Base-by-base conservation (phyloP, 2,888 invertebrate genomes). In the Elysia crispata region DNA sequence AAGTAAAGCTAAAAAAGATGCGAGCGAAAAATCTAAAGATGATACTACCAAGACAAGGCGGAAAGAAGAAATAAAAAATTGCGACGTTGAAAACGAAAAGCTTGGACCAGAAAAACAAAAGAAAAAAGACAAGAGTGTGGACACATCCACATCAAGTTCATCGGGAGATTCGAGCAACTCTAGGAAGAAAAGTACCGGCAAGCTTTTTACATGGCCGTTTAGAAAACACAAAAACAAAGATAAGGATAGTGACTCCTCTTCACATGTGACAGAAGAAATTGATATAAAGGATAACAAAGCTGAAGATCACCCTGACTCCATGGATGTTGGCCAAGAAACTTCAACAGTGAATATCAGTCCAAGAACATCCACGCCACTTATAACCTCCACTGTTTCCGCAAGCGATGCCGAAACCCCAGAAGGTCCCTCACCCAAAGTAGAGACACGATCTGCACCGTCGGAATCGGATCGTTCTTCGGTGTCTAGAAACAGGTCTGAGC, bases 301-400 rank as follows among this genome's bases (percentile, higher is more conserved):
- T 73, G 54, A 49, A 20, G 50, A 23, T 13, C 41, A 23, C 8
- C 25, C n/a, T n/a, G 18, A 54, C 15, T 20, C 23, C 15, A 1
- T 25, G 11, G 18, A 31, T 30, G 11, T 28, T n/a, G 18, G 20
- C 23, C 25, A 23, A n/a, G 49, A 23, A 11, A 50, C 23, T 13
- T n/a, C 23, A 33, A 20, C 70, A 70, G 70, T 15, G n/a, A 30
- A 30, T n/a, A 23, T 33, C 18, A 15, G 1, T 18, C 73, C 73
- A n/a, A 73, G 73, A 50, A 73, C 73, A 50, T 73, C 73, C 13
- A 73, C 73, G 23, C 73, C 73, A 50, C 54, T 30, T 1, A 20
- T 23, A 18, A 33, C 30, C n/a, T 18, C 31, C 5, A 11, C 49
- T 18, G 18, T 28, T 13, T 73, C 41, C 28, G 20, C 73, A 28